phyloP scores from a whole-genome alignment of 35 echinoderm and acorn worm genomes.

The Eucidaris tribuloides region DNA sequence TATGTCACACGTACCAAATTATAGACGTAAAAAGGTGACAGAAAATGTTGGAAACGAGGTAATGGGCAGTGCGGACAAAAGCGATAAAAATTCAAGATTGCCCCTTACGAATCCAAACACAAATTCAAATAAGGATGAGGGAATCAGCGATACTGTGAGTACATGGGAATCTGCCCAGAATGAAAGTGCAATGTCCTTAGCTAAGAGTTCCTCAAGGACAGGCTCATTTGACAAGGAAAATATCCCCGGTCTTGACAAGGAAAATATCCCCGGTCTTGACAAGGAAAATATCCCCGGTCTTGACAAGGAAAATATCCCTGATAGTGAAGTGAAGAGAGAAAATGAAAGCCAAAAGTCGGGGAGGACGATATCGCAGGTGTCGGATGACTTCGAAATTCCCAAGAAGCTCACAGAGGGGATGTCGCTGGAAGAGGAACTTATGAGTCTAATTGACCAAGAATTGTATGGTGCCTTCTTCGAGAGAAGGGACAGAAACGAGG shows the following conservation, averaged over 20 bases:
- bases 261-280: too few relatives aligned
- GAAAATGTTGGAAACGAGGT: too few relatives aligned
- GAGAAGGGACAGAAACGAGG: not conserved
- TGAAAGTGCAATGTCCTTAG: not conserved
- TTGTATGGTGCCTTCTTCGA: slow-evolving; percentile 86
- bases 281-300: too few relatives aligned
- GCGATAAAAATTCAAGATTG: not conserved
- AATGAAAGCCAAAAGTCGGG: not conserved
- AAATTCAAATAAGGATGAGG: not conserved
- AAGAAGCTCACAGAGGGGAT: not conserved
- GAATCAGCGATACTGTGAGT: too few relatives aligned
- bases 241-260: too few relatives aligned
- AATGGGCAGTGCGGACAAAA: slow-evolving; percentile 19
- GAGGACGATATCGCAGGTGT: not conserved
- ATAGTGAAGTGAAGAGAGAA: not conserved
- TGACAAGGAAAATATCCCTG: too few relatives aligned
- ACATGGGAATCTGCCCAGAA: not conserved
- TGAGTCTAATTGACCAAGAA: slow-evolving; percentile 89
- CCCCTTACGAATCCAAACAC: not conserved
- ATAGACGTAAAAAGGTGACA: slow-evolving; percentile 30
- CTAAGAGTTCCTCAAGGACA: not conserved
- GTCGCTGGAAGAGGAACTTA: slow-evolving; percentile 69
- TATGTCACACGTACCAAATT: slow-evolving; percentile 82
- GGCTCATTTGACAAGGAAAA: slow-evolving; percentile 8
- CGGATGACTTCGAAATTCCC: too few relatives aligned